Evolutionary conservation across 2,888 invertebrate species (phyloP).

Genomic region (Diabrotica balteata): DNA sequence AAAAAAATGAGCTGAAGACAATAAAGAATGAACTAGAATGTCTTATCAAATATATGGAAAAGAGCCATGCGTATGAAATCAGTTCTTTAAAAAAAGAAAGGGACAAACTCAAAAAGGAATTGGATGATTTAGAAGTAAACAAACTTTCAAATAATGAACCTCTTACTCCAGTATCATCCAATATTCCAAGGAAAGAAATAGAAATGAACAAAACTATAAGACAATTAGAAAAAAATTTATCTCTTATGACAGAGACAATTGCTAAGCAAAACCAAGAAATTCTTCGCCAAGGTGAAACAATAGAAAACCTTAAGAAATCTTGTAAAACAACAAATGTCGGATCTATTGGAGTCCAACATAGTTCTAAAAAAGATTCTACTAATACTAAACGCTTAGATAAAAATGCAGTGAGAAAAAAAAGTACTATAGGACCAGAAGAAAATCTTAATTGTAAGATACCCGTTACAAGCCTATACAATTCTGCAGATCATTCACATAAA

Average conservation of each 20-base stretch:
- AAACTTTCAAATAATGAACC: constrained; percentile 46
- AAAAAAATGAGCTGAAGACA: constrained; percentile 38
- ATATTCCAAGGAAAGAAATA: constrained; percentile 30
- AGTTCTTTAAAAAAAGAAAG: constrained; percentile 33
- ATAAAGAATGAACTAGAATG: constrained; percentile 24
- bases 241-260: constrained; percentile 29
- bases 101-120: constrained; percentile 43
- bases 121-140: constrained; percentile 47
- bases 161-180: constrained; percentile 36
- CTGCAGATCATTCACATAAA: not conserved
- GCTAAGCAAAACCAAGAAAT: constrained; percentile 35
- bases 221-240: constrained; percentile 26
- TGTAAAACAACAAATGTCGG: not conserved
- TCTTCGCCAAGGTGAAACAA: constrained; percentile 26
- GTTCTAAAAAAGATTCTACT: not conserved
- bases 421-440: not conserved
- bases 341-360: not conserved
- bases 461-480: not conserved
- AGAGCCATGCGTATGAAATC: constrained; percentile 26
- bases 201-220: constrained; percentile 32
- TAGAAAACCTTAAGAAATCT: constrained; percentile 20
- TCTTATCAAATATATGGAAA: constrained; percentile 22
- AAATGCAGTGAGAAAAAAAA: not conserved
- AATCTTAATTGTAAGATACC: not conserved
- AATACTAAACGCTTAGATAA: no score